Conservation (phyloP, 2,797 vertebrate species). For the Eleutherodactylus coqui region DNA sequence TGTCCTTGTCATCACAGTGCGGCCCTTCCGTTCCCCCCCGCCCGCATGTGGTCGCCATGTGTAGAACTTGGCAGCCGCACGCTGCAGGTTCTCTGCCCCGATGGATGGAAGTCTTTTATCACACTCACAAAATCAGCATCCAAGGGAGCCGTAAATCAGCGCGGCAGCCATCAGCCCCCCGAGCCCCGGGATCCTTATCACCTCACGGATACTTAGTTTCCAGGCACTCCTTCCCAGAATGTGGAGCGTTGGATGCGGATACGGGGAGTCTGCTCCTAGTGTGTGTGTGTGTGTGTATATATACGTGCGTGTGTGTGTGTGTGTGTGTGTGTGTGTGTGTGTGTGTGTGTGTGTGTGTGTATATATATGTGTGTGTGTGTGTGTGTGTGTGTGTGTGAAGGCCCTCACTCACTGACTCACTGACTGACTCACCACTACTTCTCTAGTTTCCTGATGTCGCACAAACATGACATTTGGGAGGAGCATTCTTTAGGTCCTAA, state of each 20-base stretch:
- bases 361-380: too few species aligned
- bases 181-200: neutral
- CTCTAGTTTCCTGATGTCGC: too few species aligned
- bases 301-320: too few species aligned
- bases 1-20: conserved; percentile 29
- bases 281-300: too few species aligned
- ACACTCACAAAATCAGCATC: conserved; percentile 35
- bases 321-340: too few species aligned
- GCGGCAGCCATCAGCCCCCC: neutral
- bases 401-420: too few species aligned
- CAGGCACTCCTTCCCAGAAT: neutral
- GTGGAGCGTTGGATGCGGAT: neutral
- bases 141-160: conserved; percentile 28
- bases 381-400: too few species aligned
- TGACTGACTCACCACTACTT: too few species aligned
- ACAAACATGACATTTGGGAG: too few species aligned
- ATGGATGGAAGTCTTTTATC: conserved; percentile 35
- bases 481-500: too few species aligned
- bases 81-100: conserved; percentile 4
- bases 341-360: too few species aligned
- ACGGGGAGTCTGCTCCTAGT: neutral
- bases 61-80: conserved; percentile 9
- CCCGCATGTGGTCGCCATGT: conserved; percentile 47
- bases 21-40: neutral
- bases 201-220: neutral